Base-by-base conservation (phyloP, 2,113 vertebrate genomes). In the Hemiscyllium ocellatum region DNA sequence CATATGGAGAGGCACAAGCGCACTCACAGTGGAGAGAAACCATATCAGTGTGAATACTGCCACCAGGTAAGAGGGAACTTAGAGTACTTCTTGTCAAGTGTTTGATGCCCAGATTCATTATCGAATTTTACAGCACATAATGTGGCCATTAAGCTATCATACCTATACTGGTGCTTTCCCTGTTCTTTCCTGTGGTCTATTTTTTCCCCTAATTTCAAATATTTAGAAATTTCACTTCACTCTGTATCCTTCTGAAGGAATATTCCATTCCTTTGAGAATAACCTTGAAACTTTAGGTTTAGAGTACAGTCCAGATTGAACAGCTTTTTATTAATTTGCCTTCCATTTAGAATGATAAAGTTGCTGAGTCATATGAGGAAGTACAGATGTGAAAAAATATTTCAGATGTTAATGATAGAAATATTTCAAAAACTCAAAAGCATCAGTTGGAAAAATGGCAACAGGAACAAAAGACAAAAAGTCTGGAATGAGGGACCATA, bases 1-100 rank as follows among this genome's bases (percentile, higher is more conserved):
- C 99, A 99, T 96, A 99, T 99, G 99, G 98, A 99, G 97, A 98
- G 99, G 97, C 99, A 99, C 98, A 99, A 99, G 97, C 98, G 99
- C 97, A 99, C 99, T 94, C 99, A 99, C 96, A 99, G 99, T 96
- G 99, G 99, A 96, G 99, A 99, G 97, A 99, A 99, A 96, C 99
- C 99, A 89, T 99, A 99, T 97, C 99, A 99, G 96, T 99, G 99
- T 97, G 99, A 99, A 98, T 99, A 99, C 97, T 99, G 99, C 97
- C 98, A 99, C 97, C 99, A 99, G 98, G 99, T 99, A 97, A 97
- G 97, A 96, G 37, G 65, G 65, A 93, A 69, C 2, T 66, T 42
- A 20, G 95, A 97, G 68, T 89, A 83, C 96, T 96, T 95, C 91
- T 96, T 50, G 50, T 70, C 50, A 70, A 65, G 37, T 94, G 20